Conservation (phyloP, 2,888 invertebrate species). For the Spatulosminthurus flaviceps region DNA sequence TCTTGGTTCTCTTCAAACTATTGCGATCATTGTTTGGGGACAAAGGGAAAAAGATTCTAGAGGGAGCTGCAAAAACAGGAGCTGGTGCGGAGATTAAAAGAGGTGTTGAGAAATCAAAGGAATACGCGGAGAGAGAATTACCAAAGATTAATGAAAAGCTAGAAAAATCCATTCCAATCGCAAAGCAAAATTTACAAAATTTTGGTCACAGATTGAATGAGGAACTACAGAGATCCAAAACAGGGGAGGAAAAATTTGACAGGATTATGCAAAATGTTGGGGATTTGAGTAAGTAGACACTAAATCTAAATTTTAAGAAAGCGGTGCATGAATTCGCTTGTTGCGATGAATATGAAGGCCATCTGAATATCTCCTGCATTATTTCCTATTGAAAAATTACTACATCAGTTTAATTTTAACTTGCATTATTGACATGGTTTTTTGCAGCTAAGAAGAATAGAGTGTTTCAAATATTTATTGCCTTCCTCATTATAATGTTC, state of each 20-base stretch:
- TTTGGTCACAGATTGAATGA: neutral
- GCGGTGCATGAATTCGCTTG: too few relatives aligned
- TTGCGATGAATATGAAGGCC: too few relatives aligned
- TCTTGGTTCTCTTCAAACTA: slow-evolving; percentile 10
- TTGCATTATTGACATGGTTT: too few relatives aligned
- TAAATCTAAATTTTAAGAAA: too few relatives aligned
- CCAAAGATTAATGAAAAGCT: slow-evolving; percentile 12
- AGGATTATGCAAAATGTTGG: neutral
- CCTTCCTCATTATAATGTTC: neutral
- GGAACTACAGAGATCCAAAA: neutral
- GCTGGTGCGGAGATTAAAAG: neutral
- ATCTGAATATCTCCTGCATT: too few relatives aligned
- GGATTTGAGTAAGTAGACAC: slow-evolving; percentile 24
- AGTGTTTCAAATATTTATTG: neutral
- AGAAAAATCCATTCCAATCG: neutral
- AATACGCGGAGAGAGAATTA: neutral
- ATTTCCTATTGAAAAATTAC: too few relatives aligned
- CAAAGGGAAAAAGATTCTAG: slow-evolving; percentile 5
- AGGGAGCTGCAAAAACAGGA: neutral
- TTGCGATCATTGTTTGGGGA: slow-evolving; percentile 3
- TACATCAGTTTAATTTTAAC: too few relatives aligned
- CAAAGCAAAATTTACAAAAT: neutral
- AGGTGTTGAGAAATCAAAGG: slow-evolving; percentile 24
- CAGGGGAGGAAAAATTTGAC: neutral
- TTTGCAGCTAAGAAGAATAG: neutral